A percentile compares a stretch with the other conserved stretches of the same genome.
Evolutionary conservation across 23 tunicate species (phyloP).

Genomic region (Ascidia mentula): DNA sequence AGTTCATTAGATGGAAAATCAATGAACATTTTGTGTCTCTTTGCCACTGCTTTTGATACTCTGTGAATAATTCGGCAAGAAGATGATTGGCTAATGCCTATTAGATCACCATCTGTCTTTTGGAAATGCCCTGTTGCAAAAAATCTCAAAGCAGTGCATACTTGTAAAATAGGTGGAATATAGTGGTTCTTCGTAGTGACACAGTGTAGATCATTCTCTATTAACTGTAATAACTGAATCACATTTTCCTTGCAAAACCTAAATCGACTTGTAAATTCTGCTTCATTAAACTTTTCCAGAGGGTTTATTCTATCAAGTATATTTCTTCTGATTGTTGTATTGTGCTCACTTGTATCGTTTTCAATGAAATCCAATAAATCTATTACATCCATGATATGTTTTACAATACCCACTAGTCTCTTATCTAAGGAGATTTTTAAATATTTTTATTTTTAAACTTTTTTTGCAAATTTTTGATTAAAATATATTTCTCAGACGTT

Average conservation of each 20-base stretch:
- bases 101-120: slow-evolving; percentile 29
- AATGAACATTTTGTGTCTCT: background rate
- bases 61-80: slow-evolving; percentile 11
- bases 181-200: background rate
- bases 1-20: slow-evolving; percentile 11
- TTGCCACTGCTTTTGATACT: slow-evolving; percentile 18
- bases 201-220: background rate
- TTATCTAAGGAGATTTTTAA: too few relatives aligned
- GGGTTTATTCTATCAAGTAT: background rate
- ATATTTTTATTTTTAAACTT: too few relatives aligned
- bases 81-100: slow-evolving; percentile 13
- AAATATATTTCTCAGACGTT: too few relatives aligned
- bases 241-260: background rate
- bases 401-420: too few relatives aligned
- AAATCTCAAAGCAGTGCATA: background rate
- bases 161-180: background rate
- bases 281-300: too few relatives aligned
- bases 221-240: background rate
- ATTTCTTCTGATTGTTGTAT: background rate
- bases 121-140: slow-evolving; percentile 33
- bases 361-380: too few relatives aligned
- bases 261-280: too few relatives aligned
- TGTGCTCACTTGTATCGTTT: too few relatives aligned
- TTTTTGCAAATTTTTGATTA: too few relatives aligned
- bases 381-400: too few relatives aligned